A percentile compares a stretch with the other conserved stretches of the same genome.
Conservation (phyloP, 2,888 invertebrate species). For the Temnothorax rugatulus region DNA sequence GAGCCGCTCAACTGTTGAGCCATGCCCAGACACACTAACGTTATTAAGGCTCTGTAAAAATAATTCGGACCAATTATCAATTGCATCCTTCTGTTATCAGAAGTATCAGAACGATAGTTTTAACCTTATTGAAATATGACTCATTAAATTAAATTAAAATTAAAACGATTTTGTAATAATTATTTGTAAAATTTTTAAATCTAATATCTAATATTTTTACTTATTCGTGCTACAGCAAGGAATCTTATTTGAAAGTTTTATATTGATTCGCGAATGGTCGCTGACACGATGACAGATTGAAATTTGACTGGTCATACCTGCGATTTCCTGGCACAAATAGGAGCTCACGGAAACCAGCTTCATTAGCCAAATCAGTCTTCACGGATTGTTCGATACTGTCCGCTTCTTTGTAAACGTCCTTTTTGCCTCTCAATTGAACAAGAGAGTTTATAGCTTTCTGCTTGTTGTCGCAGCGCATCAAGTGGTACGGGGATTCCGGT, state of each 20-base stretch:
- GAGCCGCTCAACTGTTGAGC: slow-evolving; percentile 71
- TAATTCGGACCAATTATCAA: not conserved
- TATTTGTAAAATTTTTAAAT: not conserved
- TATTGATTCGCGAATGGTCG: not conserved
- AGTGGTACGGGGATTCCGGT: slow-evolving; percentile 72
- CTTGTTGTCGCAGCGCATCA: slow-evolving; percentile 58
- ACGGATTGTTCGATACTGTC: slow-evolving; percentile 65
- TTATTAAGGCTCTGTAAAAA: slow-evolving; percentile 62
- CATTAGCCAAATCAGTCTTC: slow-evolving; percentile 59
- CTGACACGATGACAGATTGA: not conserved
- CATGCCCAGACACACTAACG: slow-evolving; percentile 41
- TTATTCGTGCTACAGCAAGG: not conserved
- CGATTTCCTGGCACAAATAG: slow-evolving; percentile 62
- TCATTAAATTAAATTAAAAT: too few relatives aligned
- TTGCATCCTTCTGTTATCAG: not conserved
- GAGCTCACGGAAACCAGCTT: slow-evolving; percentile 59
- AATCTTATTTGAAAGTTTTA: not conserved
- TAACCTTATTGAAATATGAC: not conserved
- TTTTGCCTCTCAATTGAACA: slow-evolving; percentile 59
- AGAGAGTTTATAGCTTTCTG: slow-evolving; percentile 55
- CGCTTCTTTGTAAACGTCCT: slow-evolving; percentile 58
- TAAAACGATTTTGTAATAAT: not conserved
- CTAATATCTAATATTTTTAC: not conserved
- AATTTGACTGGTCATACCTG: slow-evolving; percentile 39
- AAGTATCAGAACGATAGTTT: not conserved